Evolutionary conservation across 2,888 invertebrate genomes (phyloP), one percentile per base, ranked within the genome.

Genomic region (Antitype chi): DNA sequence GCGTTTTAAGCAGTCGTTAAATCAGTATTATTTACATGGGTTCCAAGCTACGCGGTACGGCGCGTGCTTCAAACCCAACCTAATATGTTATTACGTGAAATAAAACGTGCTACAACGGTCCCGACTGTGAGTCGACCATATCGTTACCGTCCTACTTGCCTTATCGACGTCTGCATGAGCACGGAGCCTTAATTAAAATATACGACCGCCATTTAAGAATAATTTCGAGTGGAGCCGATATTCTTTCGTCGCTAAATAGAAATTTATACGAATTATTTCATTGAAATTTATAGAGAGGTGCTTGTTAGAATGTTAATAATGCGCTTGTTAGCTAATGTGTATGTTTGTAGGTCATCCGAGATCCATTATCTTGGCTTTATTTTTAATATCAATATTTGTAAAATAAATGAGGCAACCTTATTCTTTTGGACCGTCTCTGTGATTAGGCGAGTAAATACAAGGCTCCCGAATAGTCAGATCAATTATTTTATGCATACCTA

Each of bases 71-170:
- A 80, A 88, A 91, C 89, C 86, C 89, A 88, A 85, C 90, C 93
- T 95, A 95, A 95, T 96, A 93, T 95, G 95, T 95, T 95, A 95
- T 95, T 95, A 96, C 92, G 94, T 92, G 95, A 94, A 95, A 96
- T 96, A 95, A 95, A 95, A 94, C 92, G 89, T 86, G 91, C 89
- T 89, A 82, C 93, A 89, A 87, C 90, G 90, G 87, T 86, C 89
- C 87, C 87, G 89, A 87, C 88, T 89, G 90, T 87, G 87, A 90
- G 87, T 85, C 85, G 75, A 86, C 85, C 87, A 85, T 90, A 89
- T 89, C 90, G 90, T 92, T 93, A 92, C 92, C 90, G 88, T 86
- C 83, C 88, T 87, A 90, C 92, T 90, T 89, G 91, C 91, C 91
- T 93, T 94, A 95, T 95, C 94, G 94, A 94, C 91, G 92, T 90